These are phyloP conservation scores for Ophthalmolycus amberensis DNA, from an alignment of 2,113 vertebrate genomes.

Conservation along the genomic window DNA sequence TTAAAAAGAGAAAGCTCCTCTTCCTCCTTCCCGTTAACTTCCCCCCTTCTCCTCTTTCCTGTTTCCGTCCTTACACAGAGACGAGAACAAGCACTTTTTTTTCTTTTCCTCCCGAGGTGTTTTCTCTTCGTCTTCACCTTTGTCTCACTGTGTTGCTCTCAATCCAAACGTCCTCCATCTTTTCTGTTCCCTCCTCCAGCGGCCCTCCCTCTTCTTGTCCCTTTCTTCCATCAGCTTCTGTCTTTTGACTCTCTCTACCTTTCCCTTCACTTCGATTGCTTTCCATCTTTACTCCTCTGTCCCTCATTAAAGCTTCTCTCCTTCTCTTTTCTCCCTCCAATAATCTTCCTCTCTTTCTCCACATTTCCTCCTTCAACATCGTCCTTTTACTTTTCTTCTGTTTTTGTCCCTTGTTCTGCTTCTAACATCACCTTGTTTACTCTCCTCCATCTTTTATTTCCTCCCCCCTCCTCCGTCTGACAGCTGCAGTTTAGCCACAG, in stretches of 20 bases:
- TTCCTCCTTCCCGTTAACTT: slow-evolving; percentile 21
- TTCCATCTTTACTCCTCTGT: not conserved
- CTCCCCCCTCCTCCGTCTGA: slow-evolving; percentile 23
- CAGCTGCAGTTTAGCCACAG: slow-evolving; percentile 51
- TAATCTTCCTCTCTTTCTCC: not conserved
- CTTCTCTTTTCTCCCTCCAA: not conserved
- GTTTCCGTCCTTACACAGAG: slow-evolving; percentile 14
- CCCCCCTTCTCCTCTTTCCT: slow-evolving; percentile 23
- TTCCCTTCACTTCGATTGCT: not conserved
- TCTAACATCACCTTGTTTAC: not conserved
- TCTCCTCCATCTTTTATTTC: not conserved
- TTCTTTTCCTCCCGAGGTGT: slow-evolving; percentile 6
- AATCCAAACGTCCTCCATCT: not conserved
- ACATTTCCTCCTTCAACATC: not conserved
- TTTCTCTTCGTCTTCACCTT: slow-evolving; percentile 14
- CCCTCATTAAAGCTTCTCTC: not conserved
- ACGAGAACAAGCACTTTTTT: not conserved
- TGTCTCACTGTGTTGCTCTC: not conserved
- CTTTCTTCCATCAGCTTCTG: not conserved
- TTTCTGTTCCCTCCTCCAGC: not conserved
- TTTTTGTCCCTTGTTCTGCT: not conserved
- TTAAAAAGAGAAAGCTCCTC: slow-evolving; percentile 26
- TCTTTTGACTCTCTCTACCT: not conserved
- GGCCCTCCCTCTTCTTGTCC: not conserved
- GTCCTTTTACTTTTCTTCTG: not conserved